Evolutionary conservation across 2,113 vertebrate species (phyloP).

Genomic region (Toxotes jaculatrix): DNA sequence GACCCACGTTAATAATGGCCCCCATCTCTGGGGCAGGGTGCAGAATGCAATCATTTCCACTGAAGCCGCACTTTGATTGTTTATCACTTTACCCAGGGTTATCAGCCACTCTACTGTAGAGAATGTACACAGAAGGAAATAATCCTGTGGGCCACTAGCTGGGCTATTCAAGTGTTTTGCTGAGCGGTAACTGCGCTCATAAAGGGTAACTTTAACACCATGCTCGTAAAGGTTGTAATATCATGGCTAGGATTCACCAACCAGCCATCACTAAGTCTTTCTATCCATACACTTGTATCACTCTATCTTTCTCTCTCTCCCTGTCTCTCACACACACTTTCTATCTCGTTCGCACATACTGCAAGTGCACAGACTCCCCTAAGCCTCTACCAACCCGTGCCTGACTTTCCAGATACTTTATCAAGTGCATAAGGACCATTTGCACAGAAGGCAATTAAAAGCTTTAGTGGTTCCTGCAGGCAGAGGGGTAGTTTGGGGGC

Average conservation of each 20-base stretch:
- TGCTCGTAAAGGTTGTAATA: slow-evolving; percentile 68
- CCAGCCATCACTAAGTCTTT: slow-evolving; percentile 37
- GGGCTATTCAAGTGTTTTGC: slow-evolving; percentile 72
- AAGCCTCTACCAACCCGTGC: slow-evolving; percentile 69
- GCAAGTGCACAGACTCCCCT: slow-evolving; percentile 60
- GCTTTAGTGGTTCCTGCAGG: slow-evolving; percentile 98
- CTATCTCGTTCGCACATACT: slow-evolving; percentile 56
- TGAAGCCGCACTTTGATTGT: slow-evolving; percentile 87
- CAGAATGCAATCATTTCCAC: slow-evolving; percentile 84
- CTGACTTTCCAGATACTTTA: slow-evolving; percentile 83
- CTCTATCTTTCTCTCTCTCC: slow-evolving; percentile 24
- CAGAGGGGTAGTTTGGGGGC: slow-evolving; percentile 96
- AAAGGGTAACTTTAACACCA: slow-evolving; percentile 63
- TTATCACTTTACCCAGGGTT: slow-evolving; percentile 82
- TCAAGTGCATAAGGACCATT: slow-evolving; percentile 87
- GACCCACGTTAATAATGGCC: slow-evolving; percentile 85
- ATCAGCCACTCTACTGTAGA: slow-evolving; percentile 78
- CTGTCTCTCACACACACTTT: slow-evolving; percentile 46
- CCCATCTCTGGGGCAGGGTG: slow-evolving; percentile 78
- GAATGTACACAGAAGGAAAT: slow-evolving; percentile 76
- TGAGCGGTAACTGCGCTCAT: slow-evolving; percentile 64
- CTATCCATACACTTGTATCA: slow-evolving; percentile 43
- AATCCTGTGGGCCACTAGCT: slow-evolving; percentile 62
- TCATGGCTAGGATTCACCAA: slow-evolving; percentile 55
- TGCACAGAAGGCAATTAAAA: slow-evolving; percentile 99